Conservation (phyloP, 2,113 vertebrate species). For the Stercorarius parasiticus region DNA sequence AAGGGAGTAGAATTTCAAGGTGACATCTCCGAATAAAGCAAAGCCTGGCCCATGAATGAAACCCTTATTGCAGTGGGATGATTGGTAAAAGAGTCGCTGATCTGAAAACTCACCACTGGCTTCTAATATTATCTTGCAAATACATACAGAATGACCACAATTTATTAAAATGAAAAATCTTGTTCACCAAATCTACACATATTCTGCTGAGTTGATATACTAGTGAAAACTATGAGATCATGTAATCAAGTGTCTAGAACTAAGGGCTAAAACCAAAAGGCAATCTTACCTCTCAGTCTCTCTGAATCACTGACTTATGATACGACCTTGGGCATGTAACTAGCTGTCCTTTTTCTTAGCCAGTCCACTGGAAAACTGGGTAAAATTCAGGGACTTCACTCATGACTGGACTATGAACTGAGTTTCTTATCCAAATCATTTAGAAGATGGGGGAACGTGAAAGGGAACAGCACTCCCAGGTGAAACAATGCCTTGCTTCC, state of each 20-base stretch:
- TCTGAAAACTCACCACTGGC: background rate
- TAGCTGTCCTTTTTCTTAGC: conserved; percentile 2
- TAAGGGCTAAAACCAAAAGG: background rate
- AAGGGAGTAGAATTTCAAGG: background rate
- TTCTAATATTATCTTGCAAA: background rate
- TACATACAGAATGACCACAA: background rate
- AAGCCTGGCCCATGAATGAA: background rate
- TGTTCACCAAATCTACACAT: background rate
- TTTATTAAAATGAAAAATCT: background rate
- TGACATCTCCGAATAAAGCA: background rate
- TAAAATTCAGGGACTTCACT: background rate
- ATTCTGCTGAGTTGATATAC: background rate
- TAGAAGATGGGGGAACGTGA: rapidly evolving
- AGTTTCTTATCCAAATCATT: background rate
- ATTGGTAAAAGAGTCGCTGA: background rate
- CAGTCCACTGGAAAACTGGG: background rate
- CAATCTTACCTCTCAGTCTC: background rate
- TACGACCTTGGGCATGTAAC: background rate
- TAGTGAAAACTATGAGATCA: background rate
- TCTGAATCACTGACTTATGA: background rate
- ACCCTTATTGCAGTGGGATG: background rate
- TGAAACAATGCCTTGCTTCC: background rate
- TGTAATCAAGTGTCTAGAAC: background rate
- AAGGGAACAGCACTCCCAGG: background rate
- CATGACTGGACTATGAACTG: background rate